Conservation (phyloP, 2,888 invertebrate genomes). For the Drosophila prostipennis region DNA sequence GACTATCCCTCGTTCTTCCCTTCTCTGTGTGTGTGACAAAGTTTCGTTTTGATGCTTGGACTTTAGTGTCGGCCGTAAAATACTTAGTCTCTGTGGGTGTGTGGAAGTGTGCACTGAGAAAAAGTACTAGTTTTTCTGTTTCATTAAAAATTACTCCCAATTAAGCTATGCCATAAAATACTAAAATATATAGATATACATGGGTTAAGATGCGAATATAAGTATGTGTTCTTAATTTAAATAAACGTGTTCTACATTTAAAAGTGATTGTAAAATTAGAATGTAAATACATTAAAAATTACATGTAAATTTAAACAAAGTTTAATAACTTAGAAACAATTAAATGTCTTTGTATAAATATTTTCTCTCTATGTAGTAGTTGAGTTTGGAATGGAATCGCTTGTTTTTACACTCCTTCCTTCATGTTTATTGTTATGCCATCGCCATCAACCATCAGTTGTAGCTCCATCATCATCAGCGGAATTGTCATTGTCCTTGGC, state of each 20-base stretch:
- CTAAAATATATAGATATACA: no score
- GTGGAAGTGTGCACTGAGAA: slow-evolving; percentile 9
- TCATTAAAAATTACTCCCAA: no score
- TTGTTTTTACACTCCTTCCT: slow-evolving; percentile 64
- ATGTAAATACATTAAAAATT: no score
- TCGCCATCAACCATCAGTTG: slow-evolving; percentile 50
- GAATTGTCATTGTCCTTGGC: slow-evolving; percentile 43
- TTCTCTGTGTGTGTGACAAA: slow-evolving; percentile 56
- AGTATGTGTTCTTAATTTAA: no score
- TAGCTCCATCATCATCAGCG: slow-evolving; percentile 42
- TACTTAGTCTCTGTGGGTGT: slow-evolving; percentile 52
- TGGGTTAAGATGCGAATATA: no score
- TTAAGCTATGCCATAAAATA: no score
- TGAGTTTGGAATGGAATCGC: slow-evolving; percentile 28
- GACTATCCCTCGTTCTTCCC: slow-evolving; percentile 1
- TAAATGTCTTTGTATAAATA: neutral
- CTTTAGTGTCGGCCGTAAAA: slow-evolving; percentile 64
- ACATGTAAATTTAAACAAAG: no score
- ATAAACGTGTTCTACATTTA: no score
- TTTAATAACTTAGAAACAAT: no score
- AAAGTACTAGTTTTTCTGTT: neutral
- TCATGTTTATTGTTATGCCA: slow-evolving; percentile 68
- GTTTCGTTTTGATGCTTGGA: slow-evolving; percentile 61
- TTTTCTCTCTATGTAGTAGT: slow-evolving; percentile 13
- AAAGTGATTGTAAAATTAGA: no score